A percentile compares a stretch with the other conserved stretches of the same genome.
Conservation (phyloP, 2,113 vertebrate genomes). For the Manacus vitellinus region DNA sequence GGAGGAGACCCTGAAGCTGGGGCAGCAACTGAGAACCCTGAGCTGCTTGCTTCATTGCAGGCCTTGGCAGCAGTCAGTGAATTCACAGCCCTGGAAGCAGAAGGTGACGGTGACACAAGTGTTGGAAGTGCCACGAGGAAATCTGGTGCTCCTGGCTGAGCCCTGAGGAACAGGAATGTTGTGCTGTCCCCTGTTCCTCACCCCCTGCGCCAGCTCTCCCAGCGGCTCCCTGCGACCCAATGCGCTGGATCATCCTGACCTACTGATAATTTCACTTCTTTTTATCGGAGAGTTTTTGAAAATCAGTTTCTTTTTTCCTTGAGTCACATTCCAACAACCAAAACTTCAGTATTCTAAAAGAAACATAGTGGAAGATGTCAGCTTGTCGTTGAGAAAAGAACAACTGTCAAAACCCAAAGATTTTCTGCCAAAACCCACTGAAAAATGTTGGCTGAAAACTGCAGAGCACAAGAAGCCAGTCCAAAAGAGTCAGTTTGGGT, state of each 20-base stretch:
- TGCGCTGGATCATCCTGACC: rapidly evolving
- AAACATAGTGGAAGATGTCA: not conserved
- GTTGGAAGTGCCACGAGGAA: not conserved
- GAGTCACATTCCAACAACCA: not conserved
- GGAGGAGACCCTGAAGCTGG: not conserved
- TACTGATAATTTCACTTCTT: not conserved
- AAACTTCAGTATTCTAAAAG: not conserved
- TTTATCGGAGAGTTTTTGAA: not conserved
- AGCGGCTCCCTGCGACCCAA: rapidly evolving
- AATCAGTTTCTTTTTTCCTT: not conserved
- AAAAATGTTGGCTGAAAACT: conserved; percentile 30
- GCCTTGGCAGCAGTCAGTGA: not conserved
- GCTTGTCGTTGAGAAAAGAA: conserved; percentile 56
- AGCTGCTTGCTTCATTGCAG: rapidly evolving
- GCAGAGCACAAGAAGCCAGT: not conserved
- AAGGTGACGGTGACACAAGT: not conserved
- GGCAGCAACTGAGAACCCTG: not conserved
- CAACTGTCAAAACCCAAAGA: conserved; percentile 57
- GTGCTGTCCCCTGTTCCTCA: rapidly evolving
- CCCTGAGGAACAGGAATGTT: not conserved
- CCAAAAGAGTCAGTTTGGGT: conserved; percentile 42
- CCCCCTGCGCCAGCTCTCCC: not conserved
- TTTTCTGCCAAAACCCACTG: conserved; percentile 51
- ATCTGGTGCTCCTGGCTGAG: not conserved
- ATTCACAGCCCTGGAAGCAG: not conserved